Conservation (phyloP, 37 sponge, comb jelly and placozoan species). For the Tethya wilhelma region DNA sequence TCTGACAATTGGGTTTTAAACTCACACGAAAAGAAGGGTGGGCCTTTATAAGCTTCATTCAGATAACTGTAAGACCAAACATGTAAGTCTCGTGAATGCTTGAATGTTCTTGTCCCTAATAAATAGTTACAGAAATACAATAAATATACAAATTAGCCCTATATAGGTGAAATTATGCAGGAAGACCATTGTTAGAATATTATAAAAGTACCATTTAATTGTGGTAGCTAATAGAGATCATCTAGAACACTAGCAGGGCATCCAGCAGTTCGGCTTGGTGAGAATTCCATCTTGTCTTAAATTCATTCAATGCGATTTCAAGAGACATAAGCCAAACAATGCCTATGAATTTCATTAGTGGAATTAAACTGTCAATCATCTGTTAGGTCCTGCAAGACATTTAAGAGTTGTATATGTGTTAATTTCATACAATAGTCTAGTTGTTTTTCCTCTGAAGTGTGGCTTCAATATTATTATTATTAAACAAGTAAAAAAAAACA, state of each 20-base stretch:
- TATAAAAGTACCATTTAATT: neutral
- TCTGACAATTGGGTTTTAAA: neutral
- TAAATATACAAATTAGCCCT: no score
- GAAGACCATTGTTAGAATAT: neutral
- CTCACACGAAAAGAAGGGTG: neutral
- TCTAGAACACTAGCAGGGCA: neutral
- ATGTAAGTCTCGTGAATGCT: neutral
- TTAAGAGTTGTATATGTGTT: no score
- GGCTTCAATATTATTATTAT: no score
- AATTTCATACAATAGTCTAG: no score
- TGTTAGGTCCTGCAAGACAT: no score
- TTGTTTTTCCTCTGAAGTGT: no score
- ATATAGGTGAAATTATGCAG: neutral
- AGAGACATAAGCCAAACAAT: no score
- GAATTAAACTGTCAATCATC: no score
- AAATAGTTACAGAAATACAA: no score
- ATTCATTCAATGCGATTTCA: neutral
- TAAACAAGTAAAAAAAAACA: no score
- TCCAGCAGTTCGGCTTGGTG: neutral
- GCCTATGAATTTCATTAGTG: no score
- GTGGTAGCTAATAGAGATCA: neutral
- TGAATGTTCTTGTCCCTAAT: neutral
- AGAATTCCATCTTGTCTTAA: neutral
- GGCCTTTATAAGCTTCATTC: neutral
- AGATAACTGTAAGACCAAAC: neutral